These are phyloP conservation scores for Oncorhynchus clarkii DNA, from an alignment of 2,113 vertebrate species.

Conservation along the genomic window DNA sequence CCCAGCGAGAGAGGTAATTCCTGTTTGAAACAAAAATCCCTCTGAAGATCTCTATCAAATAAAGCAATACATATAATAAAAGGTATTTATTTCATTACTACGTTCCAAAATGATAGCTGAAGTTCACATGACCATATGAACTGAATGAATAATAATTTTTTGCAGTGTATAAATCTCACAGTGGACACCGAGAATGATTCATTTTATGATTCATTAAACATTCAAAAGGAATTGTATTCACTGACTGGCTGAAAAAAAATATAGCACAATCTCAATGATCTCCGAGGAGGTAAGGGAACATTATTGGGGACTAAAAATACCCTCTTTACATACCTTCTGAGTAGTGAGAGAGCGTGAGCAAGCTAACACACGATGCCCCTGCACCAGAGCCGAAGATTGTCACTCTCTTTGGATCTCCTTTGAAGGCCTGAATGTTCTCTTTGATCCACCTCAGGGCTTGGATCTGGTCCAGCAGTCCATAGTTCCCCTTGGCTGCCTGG, in stretches of 20 bases:
- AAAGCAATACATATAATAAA: neutral
- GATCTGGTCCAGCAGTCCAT: conserved; percentile 95
- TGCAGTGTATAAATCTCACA: no score
- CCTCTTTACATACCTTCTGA: conserved; percentile 84
- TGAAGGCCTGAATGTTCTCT: conserved; percentile 94
- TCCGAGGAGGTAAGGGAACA: neutral
- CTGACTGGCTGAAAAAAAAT: no score
- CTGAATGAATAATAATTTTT: no score
- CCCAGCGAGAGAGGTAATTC: neutral
- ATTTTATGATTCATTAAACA: no score
- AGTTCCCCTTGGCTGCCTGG: conserved; percentile 96
- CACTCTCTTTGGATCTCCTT: conserved; percentile 92
- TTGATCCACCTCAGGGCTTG: conserved; percentile 95
- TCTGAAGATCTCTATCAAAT: neutral
- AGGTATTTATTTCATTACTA: no score
- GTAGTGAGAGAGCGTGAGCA: conserved; percentile 94
- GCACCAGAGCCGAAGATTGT: conserved; percentile 97
- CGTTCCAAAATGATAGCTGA: no score
- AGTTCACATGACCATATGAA: no score
- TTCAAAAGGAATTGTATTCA: no score
- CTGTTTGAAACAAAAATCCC: neutral
- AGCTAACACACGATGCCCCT: conserved; percentile 93
- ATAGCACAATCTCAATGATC: no score
- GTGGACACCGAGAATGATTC: no score
- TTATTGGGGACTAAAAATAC: neutral